These are phyloP conservation scores for Noctua fimbriata DNA, from an alignment of 2,888 invertebrate genomes.

Conservation along the genomic window DNA sequence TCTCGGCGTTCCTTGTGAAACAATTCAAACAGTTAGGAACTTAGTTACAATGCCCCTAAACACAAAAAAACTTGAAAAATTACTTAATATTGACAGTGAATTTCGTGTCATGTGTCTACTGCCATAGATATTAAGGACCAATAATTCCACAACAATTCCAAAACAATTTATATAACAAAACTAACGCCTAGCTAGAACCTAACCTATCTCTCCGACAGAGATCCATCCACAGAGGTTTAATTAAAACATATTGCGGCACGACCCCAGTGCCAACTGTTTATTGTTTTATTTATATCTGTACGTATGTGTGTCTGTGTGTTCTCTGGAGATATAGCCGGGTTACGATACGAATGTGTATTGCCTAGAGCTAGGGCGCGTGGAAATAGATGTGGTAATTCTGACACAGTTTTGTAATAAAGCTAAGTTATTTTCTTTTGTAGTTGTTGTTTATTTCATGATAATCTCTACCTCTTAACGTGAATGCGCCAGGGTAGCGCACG, in stretches of 20 bases:
- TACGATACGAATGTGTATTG: conserved; percentile 30
- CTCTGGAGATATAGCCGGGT: conserved; percentile 39
- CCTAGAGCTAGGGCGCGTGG: not conserved
- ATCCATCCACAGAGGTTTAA: conserved; percentile 52
- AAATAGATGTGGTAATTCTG: conserved; percentile 1
- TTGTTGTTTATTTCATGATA: not conserved
- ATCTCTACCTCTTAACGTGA: not conserved
- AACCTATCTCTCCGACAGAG: conserved; percentile 12
- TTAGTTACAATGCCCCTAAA: not conserved
- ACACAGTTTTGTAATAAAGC: not conserved
- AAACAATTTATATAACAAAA: conserved; percentile 8
- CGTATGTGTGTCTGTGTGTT: conserved; percentile 3
- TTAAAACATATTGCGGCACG: conserved; percentile 53
- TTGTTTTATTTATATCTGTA: conserved; percentile 39
- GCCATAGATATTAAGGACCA: not conserved
- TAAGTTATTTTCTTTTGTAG: not conserved
- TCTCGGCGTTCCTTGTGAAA: not conserved
- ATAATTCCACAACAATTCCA: not conserved
- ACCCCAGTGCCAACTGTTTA: conserved; percentile 32
- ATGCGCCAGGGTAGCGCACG: no score
- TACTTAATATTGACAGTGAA: not conserved
- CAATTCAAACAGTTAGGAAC: not conserved
- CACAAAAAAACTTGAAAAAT: not conserved
- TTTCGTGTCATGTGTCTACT: not conserved
- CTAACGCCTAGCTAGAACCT: conserved; percentile 5